Evolutionary conservation across 2,888 invertebrate species (phyloP), one percentile per base, ranked within the genome.

Genomic region (Sympetrum striolatum): DNA sequence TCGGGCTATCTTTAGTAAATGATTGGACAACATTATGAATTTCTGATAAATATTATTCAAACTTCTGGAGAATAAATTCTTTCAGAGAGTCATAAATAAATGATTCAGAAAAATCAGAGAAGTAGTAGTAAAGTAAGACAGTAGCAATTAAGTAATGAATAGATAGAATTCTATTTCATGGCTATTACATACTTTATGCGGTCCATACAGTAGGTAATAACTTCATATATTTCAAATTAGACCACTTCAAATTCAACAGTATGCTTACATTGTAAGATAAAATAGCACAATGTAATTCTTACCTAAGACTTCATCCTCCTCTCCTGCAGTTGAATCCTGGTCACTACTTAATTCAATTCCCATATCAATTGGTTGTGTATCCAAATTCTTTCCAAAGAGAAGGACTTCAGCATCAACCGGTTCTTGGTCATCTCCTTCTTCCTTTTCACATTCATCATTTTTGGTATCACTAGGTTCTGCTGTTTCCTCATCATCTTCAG

Each of bases 301-400:
- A 73, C 73, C 73, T 31, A 73, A 73, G 10, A 73, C 93, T 82
- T 95, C 95, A 91, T 96, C 96, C 5, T 95, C 95, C 79, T 97
- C 97, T 92, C 97, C 97, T 91, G 97, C 97, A 0, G 97, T 97
- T 0, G 97, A 97, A 93, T 98, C 97, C 93, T 97, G 97, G 94
- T 97, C 97, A 14, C 97, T 95, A 92, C 95, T 95, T 90, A 95
- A 93, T 92, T 95, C 95, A 91, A 95, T 94, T 90, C 94, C 93
- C 86, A 94, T 94, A 90, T 94, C 94, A 90, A 95, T 93, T 15
- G 94, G 93, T 86, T 95, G 94, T 92, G 94, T 94, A 37, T 95
- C 95, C 90, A 97, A 93, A 93, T 97, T 96, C 90, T 95, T 96
- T 8, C 97, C 97, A 92, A 97, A 97, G 91, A 97, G 93, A 82